Conservation (phyloP, 2,888 invertebrate species). For the Odontomyia ornata region DNA sequence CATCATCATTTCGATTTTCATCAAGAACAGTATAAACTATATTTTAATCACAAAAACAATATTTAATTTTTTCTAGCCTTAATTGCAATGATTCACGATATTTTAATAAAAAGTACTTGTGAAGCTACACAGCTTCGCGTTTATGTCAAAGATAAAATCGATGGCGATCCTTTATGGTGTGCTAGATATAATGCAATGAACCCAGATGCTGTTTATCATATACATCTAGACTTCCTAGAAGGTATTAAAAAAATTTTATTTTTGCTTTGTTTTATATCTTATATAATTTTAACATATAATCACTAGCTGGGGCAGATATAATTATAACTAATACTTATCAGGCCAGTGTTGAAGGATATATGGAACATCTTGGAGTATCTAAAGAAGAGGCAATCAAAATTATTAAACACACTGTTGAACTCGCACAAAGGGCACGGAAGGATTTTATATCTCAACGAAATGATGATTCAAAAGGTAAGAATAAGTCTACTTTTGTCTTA, state of each 20-base stretch:
- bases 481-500: too few relatives aligned
- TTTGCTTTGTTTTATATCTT: neutral
- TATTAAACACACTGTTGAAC: constrained; percentile 76
- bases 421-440: constrained; percentile 79
- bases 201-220: constrained; percentile 79
- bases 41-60: too few relatives aligned
- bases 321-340: constrained; percentile 92
- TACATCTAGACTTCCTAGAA: constrained; percentile 83
- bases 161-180: constrained; percentile 90
- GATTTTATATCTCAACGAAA: too few relatives aligned
- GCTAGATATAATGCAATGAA: constrained; percentile 81
- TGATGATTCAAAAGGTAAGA: too few relatives aligned
- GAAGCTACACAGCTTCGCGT: constrained; percentile 74
- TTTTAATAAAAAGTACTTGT: constrained; percentile 11
- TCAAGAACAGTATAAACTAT: too few relatives aligned
- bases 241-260: constrained; percentile 64
- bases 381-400: constrained; percentile 75
- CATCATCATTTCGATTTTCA: too few relatives aligned
- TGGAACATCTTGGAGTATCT: constrained; percentile 75
- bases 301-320: constrained; percentile 82
- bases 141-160: constrained; percentile 75
- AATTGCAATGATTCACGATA: neutral
- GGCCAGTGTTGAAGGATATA: constrained; percentile 80
- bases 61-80: neutral
- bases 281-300: too few relatives aligned